Percentiles rank a stretch among this genome's conserved stretches.
Evolutionary conservation across 2,113 vertebrate genomes (phyloP).

Genomic region (Dermatemys mawii): DNA sequence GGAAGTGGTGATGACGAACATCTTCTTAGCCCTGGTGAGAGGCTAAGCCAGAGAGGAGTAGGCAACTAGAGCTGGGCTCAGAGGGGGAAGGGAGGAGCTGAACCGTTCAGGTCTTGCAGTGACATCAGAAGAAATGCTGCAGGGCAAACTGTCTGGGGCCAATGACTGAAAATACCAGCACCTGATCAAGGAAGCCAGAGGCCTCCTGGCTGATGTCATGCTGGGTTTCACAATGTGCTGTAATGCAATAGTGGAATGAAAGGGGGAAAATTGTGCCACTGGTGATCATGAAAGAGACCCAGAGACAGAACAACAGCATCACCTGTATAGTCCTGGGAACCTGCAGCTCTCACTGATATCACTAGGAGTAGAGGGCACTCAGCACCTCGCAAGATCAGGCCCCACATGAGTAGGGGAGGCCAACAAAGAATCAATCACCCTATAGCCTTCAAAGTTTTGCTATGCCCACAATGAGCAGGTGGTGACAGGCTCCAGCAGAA

Average conservation of each 20-base stretch:
- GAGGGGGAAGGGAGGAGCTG: not conserved
- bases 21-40: not conserved
- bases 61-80: not conserved
- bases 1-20: not conserved
- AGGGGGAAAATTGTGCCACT: not conserved
- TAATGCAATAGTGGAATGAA: not conserved
- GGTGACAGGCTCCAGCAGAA: not conserved
- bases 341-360: not conserved
- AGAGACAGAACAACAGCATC: fast-evolving
- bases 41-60: fast-evolving
- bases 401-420: not conserved
- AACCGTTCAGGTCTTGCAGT: not conserved
- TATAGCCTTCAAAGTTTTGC: not conserved
- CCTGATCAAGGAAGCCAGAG: not conserved
- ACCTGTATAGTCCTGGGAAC: not conserved
- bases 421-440: not conserved
- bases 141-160: not conserved
- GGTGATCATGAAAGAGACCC: not conserved
- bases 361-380: not conserved
- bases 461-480: conserved; percentile 24
- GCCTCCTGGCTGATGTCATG: not conserved
- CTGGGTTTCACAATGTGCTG: not conserved
- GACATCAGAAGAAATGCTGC: not conserved
- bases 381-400: not conserved
- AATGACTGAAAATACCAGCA: not conserved